Evolutionary conservation across 2,888 invertebrate species (phyloP), one percentile per base, ranked within the genome.

Genomic region (Iphiclides podalirius): DNA sequence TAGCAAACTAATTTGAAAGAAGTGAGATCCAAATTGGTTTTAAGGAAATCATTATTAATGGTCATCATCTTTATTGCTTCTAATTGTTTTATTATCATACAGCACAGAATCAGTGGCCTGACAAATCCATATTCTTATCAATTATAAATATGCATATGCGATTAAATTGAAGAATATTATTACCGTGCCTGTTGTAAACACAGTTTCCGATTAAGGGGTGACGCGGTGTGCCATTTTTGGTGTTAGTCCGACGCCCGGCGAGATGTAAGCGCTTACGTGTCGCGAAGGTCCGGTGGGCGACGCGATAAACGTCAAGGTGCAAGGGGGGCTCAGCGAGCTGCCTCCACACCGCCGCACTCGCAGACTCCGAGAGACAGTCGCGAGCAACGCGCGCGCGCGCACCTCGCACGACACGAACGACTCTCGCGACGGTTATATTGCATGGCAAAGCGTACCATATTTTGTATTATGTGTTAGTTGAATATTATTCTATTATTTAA

Each of bases 201-300:
- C n/a, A n/a, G n/a, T n/a, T n/a, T n/a, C n/a, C n/a, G n/a, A n/a
- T n/a, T n/a, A n/a, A n/a, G n/a, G n/a, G n/a, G n/a, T n/a, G n/a
- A n/a, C n/a, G n/a, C n/a, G n/a, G 51, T 59, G 55, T 60, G 42
- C 88, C 87, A 74, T 86, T 85, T 88, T 87, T 82, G 87, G 87
- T 83, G 70, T 76, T 75, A 78, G 68, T 79, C 74, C 77, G 74
- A 74, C 76, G 68, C 79, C 73, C 75, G 61, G 69, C 62, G 79
- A 84, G 80, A 84, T 79, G 80, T 79, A 62, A 79, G 68, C 82
- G 84, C 79, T 86, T 84, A 87, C 87, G 86, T 86, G 85, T 83
- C 76, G 72, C 64, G 76, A 77, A 79, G 79, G 75, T 74, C 70
- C 79, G 67, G 82, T 79, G 82, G 82, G 81, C 78, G 83, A 73